These are phyloP conservation scores for Limnephilus lunatus DNA, from an alignment of 2,888 invertebrate genomes.

Conservation along the genomic window DNA sequence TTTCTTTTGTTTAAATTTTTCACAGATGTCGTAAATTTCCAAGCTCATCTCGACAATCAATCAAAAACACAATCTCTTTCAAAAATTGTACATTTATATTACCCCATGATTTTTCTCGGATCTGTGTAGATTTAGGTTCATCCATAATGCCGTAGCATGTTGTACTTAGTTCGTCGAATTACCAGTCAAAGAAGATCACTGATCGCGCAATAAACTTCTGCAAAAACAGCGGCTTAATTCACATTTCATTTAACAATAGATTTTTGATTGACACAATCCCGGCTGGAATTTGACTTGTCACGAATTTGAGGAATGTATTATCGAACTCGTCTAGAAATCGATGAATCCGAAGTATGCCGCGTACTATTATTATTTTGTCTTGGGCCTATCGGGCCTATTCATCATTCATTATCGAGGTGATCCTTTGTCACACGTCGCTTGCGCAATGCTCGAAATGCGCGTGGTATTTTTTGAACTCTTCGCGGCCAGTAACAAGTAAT, in stretches of 20 bases:
- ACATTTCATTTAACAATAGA: slow-evolving; percentile 16
- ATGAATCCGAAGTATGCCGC: slow-evolving; percentile 20
- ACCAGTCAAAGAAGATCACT: neutral
- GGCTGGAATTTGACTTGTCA: slow-evolving; percentile 26
- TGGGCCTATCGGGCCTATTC: slow-evolving; percentile 4
- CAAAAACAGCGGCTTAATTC: neutral
- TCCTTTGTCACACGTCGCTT: slow-evolving; percentile 15
- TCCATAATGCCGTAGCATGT: neutral
- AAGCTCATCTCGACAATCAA: too few species aligned
- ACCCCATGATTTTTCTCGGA: too few species aligned
- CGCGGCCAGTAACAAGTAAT: neutral
- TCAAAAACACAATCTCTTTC: too few species aligned
- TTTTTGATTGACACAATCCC: slow-evolving; percentile 31
- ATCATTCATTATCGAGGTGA: slow-evolving; percentile 29
- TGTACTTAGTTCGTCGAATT: neutral
- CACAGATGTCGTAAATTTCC: too few species aligned
- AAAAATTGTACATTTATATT: too few species aligned
- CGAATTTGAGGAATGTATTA: slow-evolving; percentile 23
- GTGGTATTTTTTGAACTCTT: neutral
- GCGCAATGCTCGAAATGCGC: neutral
- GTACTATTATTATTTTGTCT: slow-evolving; percentile 15
- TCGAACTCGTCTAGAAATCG: slow-evolving; percentile 9
- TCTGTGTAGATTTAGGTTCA: neutral
- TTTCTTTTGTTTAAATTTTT: too few species aligned
- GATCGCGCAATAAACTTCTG: neutral